A percentile compares a stretch with the other conserved stretches of the same genome.
phyloP scores from a whole-genome alignment of 1,140 invertebrate genomes.

The Sycophila sp. region DNA sequence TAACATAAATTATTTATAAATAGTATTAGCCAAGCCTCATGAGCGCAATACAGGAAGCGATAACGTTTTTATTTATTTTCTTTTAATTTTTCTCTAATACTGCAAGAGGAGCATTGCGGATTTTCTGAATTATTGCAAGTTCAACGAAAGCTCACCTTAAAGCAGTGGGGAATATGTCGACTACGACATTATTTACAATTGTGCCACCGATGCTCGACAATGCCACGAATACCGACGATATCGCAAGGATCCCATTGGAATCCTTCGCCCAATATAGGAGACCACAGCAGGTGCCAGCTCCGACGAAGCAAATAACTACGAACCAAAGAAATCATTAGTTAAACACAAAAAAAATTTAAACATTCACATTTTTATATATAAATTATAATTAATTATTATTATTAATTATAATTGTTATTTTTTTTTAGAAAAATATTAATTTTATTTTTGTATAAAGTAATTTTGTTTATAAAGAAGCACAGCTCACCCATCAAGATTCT shows the following conservation, averaged over 20 bases:
- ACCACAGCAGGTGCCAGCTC: constrained; percentile 53
- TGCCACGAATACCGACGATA: constrained; percentile 57
- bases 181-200: constrained; percentile 56
- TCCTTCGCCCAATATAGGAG: constrained; percentile 54
- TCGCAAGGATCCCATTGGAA: constrained; percentile 52
- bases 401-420: no score
- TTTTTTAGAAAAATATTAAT: no score
- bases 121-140: no score
- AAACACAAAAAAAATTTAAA: constrained; percentile 4
- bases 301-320: constrained; percentile 54
- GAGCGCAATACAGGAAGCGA: no score
- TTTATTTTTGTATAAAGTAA: no score
- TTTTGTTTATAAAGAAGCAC: neutral
- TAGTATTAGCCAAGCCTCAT: no score
- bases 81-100: no score
- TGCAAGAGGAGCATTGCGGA: no score
- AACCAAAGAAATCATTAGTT: constrained; percentile 59
- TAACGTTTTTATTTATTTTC: no score
- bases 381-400: no score
- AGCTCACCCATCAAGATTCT: constrained; percentile 55
- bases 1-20: no score
- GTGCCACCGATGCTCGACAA: constrained; percentile 58
- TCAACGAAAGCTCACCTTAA: constrained; percentile 49
- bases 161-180: constrained; percentile 56
- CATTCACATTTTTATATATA: no score